phyloP scores from a whole-genome alignment of 2,113 vertebrate species.

The Tamias sibiricus region DNA sequence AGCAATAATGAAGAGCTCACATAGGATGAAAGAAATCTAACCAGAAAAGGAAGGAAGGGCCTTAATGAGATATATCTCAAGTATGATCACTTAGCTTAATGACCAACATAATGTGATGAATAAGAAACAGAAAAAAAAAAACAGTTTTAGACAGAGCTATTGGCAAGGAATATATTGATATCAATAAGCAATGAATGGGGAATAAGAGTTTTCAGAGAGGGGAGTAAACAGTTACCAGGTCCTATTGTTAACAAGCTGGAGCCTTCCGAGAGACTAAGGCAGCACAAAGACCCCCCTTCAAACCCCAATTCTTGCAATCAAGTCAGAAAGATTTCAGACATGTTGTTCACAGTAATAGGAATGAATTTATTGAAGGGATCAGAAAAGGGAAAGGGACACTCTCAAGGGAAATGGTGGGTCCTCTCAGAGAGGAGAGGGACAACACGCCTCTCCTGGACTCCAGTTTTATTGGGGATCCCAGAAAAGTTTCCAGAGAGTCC shows the following conservation, averaged over 20 bases:
- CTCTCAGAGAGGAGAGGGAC: too few relatives aligned
- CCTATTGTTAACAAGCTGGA: neutral
- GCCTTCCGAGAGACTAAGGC: too few relatives aligned
- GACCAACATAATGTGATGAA: neutral
- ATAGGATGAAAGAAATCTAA: neutral
- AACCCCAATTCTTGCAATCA: too few relatives aligned
- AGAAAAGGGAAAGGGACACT: too few relatives aligned
- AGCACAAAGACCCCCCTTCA: too few relatives aligned
- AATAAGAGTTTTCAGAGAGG: neutral
- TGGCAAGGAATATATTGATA: neutral
- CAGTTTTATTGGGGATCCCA: too few relatives aligned
- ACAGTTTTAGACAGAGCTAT: neutral
- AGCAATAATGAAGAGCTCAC: neutral
- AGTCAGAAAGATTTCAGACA: too few relatives aligned
- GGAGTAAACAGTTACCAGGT: neutral
- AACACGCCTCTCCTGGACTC: too few relatives aligned
- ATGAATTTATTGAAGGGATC: too few relatives aligned
- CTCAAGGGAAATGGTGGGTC: too few relatives aligned
- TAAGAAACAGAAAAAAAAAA: neutral
- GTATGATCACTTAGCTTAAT: neutral
- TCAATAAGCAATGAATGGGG: neutral
- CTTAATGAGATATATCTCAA: neutral
- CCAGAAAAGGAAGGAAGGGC: neutral
- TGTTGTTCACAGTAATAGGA: too few relatives aligned
- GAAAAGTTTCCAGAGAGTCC: too few relatives aligned